Evolutionary conservation across 1,140 invertebrate genomes (phyloP).

Genomic region (Neodiprion fabricii): DNA sequence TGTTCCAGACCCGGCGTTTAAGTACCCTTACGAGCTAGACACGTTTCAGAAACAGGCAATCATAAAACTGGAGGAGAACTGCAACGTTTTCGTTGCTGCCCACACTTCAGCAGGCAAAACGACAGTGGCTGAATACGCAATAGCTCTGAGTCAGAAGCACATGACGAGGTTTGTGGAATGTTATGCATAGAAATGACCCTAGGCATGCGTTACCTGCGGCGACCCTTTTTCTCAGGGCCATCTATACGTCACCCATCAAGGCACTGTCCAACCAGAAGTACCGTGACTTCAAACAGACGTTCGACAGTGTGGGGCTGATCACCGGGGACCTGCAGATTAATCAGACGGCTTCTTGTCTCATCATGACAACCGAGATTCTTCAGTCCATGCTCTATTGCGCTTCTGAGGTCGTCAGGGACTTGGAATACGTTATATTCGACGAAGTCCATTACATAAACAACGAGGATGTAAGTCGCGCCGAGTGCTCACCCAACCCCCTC

Average conservation of each 20-base stretch:
- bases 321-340: constrained; percentile 98
- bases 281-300: constrained; percentile 92
- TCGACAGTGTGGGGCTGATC: constrained; percentile 92
- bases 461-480: constrained; percentile 73
- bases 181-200: constrained; percentile 8
- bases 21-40: constrained; percentile 94
- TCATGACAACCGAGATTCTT: constrained; percentile 99
- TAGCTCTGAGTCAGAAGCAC: constrained; percentile 90
- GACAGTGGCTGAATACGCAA: constrained; percentile 98
- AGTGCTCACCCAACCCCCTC: constrained; percentile 13
- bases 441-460: constrained; percentile 99
- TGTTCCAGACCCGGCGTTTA: constrained; percentile 85
- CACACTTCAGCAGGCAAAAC: constrained; percentile 99
- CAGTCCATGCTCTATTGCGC: constrained; percentile 97
- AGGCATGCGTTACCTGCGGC: not conserved
- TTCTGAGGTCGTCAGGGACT: constrained; percentile 91
- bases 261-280: constrained; percentile 99
- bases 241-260: constrained; percentile 99
- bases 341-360: constrained; percentile 90
- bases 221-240: constrained; percentile 71
- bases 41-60: constrained; percentile 97
- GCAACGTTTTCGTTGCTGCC: constrained; percentile 97
- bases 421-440: constrained; percentile 99
- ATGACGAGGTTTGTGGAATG: constrained; percentile 75
- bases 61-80: constrained; percentile 89